A percentile compares a stretch with the other conserved stretches of the same genome.
phyloP scores from a whole-genome alignment of 2,888 invertebrate genomes.

The Agrilus mali region DNA sequence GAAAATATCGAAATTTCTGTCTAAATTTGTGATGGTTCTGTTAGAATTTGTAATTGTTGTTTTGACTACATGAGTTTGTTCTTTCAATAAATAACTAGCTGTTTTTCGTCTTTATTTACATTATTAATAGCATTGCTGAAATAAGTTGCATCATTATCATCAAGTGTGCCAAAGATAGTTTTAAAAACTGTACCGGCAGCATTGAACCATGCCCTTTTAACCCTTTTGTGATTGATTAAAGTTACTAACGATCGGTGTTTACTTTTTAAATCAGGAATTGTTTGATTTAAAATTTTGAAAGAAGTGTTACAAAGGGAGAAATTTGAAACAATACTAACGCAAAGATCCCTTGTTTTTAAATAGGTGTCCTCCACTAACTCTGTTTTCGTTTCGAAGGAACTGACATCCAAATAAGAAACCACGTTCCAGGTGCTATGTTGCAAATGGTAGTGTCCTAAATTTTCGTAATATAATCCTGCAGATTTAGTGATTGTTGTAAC shows the following conservation, averaged over 20 bases:
- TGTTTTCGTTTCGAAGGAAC: too few species aligned
- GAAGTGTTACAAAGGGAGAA: too few species aligned
- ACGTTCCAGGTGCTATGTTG: too few species aligned
- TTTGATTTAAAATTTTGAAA: too few species aligned
- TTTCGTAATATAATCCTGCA: too few species aligned
- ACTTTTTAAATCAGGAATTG: too few species aligned
- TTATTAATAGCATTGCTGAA: slow-evolving; percentile 15
- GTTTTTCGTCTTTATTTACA: slow-evolving; percentile 9
- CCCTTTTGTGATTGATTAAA: slow-evolving; percentile 4
- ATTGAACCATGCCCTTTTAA: slow-evolving; percentile 15
- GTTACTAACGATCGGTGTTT: neutral
- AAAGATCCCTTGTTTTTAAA: too few species aligned
- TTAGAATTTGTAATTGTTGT: slow-evolving; percentile 13
- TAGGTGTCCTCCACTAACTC: too few species aligned
- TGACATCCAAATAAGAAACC: too few species aligned
- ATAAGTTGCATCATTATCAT: slow-evolving; percentile 17
- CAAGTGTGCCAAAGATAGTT: slow-evolving; percentile 18
- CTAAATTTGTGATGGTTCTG: slow-evolving; percentile 9
- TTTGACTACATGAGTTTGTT: slow-evolving; percentile 13
- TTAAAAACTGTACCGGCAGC: slow-evolving; percentile 16
- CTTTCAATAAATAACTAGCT: slow-evolving; percentile 9
- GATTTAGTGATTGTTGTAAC: too few species aligned
- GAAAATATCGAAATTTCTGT: slow-evolving; percentile 11
- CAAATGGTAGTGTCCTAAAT: too few species aligned
- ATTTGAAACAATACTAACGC: too few species aligned